Evolutionary conservation across 1,140 invertebrate species (phyloP), one percentile per base, ranked within the genome.

Genomic region (Solenopsis fugax): DNA sequence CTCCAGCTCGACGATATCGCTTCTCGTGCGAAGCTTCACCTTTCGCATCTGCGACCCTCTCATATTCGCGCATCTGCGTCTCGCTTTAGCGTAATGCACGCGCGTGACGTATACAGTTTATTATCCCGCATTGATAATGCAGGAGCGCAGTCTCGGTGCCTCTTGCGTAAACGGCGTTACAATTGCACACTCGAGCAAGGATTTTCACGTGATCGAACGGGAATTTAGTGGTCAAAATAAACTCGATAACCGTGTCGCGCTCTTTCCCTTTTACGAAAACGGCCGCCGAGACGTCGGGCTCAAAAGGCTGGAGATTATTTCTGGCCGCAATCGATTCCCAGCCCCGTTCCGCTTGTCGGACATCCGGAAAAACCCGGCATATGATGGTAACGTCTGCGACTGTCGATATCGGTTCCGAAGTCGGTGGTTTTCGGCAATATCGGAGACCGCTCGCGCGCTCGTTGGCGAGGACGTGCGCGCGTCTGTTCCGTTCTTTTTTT

Each of bases 351-450:
- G 71, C 64, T 77, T 85, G 60, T 78, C 86, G 85, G 45, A 87
- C 85, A 75, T 89, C 88, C 80, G 64, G 65, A 77, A 73, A 76
- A 87, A 89, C 72, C 45, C n/a, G 88, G 85, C 88, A 48, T 78
- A 84, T 73, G 88, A 89, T 82, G 87, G 75, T 86, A 85, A 73
- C 76, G 87, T 89, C 76, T 75, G 89, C 45, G 89, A 89, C 73
- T 80, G 86, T 67, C 84, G 86, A 91, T 91, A 90, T 91, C 80
- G 87, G 84, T 64, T 76, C 75, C 54, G 41, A 69, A 89, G 82
- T 88, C 84, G 85, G 73, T 56, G 85, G 88, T 91, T 92, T 91
- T 90, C 76, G 86, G 72, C 84, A 91, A 88, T 91, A 91, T 87
- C 87, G 75, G 52, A 37, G 50, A 85, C 64, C 56, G 58, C 29